Evolutionary conservation across 1,140 invertebrate genomes (phyloP).

Genomic region (Leptinotarsa texana): DNA sequence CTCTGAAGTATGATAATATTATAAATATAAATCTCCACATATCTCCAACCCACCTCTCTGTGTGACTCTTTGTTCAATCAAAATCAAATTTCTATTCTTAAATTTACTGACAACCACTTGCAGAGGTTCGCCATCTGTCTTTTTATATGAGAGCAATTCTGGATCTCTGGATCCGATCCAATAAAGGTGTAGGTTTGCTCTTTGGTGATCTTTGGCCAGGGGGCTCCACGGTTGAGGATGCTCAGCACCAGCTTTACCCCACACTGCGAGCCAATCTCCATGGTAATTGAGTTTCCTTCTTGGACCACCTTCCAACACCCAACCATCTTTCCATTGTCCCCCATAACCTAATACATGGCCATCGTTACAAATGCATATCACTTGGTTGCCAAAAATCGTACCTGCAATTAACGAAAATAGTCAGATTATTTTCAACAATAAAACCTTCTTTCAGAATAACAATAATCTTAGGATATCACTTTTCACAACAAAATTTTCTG

Average conservation of each 20-base stretch:
- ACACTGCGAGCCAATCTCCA: constrained; percentile 68
- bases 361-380: constrained; percentile 52
- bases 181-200: constrained; percentile 79
- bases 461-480: not conserved
- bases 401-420: constrained; percentile 32
- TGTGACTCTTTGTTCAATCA: constrained; percentile 77
- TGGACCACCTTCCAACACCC: constrained; percentile 51
- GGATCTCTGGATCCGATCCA: constrained; percentile 50
- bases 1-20: too few species aligned
- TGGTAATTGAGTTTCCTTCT: constrained; percentile 53
- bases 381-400: constrained; percentile 54
- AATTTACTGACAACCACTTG: constrained; percentile 69
- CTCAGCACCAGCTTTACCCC: constrained; percentile 77
- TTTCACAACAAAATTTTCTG: not conserved
- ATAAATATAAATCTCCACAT: too few species aligned
- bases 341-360: constrained; percentile 51
- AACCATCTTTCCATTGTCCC: constrained; percentile 51
- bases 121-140: constrained; percentile 74
- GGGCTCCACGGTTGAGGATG: constrained; percentile 86
- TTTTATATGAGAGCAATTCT: constrained; percentile 52
- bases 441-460: too few species aligned
- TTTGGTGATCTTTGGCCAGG: constrained; percentile 74
- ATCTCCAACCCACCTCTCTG: constrained; percentile 58
- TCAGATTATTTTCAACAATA: not conserved
- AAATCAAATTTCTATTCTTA: constrained; percentile 70